Evolutionary conservation across 2,797 vertebrate genomes (phyloP), one percentile per base, ranked within the genome.

Genomic region (Anas flavirostris): DNA sequence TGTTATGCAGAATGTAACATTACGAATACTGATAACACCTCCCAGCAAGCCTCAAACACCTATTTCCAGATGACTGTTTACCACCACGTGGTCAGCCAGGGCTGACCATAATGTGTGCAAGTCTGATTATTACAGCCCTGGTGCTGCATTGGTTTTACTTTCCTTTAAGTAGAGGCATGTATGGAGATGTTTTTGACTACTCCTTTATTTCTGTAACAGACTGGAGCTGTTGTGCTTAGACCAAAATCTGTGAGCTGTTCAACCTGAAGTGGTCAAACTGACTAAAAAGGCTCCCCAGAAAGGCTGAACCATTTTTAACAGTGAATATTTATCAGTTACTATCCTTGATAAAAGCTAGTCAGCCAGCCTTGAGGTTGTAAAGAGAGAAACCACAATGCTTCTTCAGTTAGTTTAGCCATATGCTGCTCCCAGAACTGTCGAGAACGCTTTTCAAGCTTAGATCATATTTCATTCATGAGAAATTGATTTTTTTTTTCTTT

Each of bases 41-140:
- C 79, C 62, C n/a, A 80, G 77, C 11, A 81, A 88, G 59, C 82
- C 85, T 90, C 93, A 90, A 66, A 48, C 39, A 93, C 44, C 64
- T 39, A 68, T 86, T 93, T 88, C 93, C 83, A 93, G 88, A 93
- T 91, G 83, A 92, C 16, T 94, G 37, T 77, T 95, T 76, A 79
- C 37, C 44, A 90, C 70, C 64, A 58, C 5, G 37, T 70, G 90
- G 92, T 90, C 77, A 64, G 43, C 59, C 4, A 19, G 43, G 56
- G 72, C 56, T 87, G 88, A 77, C 88, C 82, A 55, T 59, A 63
- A 28, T 1, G 0, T 25, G 44, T 70, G 63, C 28, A 46, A 35
- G 9, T 64, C 48, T 89, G 81, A 88, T 70, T 77, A 67, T 56
- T 76, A 41, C 64, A 85, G 72, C 19, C 28, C 66, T 13, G 21